Conservation (phyloP, 2,888 invertebrate species). For the Agrotis exclamationis region DNA sequence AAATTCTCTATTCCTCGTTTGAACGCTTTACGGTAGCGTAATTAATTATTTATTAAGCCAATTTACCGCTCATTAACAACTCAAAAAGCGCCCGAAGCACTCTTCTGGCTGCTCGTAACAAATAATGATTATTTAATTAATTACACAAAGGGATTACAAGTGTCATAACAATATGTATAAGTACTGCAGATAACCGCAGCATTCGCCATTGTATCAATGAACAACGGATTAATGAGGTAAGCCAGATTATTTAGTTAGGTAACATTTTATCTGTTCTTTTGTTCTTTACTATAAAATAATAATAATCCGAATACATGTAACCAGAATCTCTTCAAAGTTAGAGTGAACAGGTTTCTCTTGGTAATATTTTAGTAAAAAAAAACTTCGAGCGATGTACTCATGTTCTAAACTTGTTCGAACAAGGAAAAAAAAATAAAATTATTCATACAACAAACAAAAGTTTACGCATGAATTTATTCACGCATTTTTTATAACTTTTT, state of each 20-base stretch:
- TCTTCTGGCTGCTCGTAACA: no score
- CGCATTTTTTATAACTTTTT: not conserved
- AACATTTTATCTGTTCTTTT: no score
- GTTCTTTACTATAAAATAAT: no score
- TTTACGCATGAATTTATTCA: slow-evolving; percentile 16
- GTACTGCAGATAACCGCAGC: not conserved
- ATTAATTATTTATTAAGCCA: not conserved
- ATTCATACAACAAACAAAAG: slow-evolving; percentile 21
- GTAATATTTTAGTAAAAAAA: not conserved
- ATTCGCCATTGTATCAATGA: not conserved
- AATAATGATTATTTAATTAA: not conserved
- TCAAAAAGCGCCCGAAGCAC: not conserved
- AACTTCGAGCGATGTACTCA: not conserved
- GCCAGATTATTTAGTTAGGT: no score
- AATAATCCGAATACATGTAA: no score
- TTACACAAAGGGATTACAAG: slow-evolving; percentile 1
- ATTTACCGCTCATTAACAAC: not conserved
- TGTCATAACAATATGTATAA: not conserved
- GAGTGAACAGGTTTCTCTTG: no score
- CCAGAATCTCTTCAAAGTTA: no score
- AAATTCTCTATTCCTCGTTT: no score
- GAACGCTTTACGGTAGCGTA: no score
- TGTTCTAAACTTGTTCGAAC: not conserved
- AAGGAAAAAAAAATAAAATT: not conserved
- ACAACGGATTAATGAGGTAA: not conserved